Percentiles rank a stretch among this genome's conserved stretches.
phyloP scores from a whole-genome alignment of 1,140 invertebrate species.

The Nymphalis io region DNA sequence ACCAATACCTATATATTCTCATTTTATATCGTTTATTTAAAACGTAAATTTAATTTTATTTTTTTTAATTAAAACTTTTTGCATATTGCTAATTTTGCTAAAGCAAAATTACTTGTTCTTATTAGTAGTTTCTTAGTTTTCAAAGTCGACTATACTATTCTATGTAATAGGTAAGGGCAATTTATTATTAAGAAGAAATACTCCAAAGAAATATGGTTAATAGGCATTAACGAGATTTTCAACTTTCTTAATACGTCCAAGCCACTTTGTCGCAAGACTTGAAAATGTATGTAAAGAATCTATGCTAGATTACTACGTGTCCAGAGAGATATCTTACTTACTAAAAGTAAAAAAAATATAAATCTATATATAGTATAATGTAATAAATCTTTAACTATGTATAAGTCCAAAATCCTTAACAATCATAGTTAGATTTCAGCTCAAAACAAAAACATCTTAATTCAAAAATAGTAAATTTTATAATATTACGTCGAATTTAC shows the following conservation, averaged over 20 bases:
- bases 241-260: constrained; percentile 59
- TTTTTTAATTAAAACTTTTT: too few relatives aligned
- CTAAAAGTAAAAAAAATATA: constrained; percentile 3
- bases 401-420: not conserved
- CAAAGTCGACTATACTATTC: constrained; percentile 49
- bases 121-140: too few relatives aligned
- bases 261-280: constrained; percentile 20
- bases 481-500: not conserved
- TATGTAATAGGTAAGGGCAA: constrained; percentile 45
- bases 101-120: constrained; percentile 27
- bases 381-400: not conserved
- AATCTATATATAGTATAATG: too few relatives aligned
- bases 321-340: constrained; percentile 22
- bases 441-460: not conserved
- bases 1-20: too few relatives aligned
- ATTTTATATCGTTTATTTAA: too few relatives aligned
- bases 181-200: constrained; percentile 49
- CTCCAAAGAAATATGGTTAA: constrained; percentile 54
- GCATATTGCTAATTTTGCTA: constrained; percentile 17
- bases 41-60: too few relatives aligned
- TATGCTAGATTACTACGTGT: constrained; percentile 26
- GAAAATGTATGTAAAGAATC: constrained; percentile 26
- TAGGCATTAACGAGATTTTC: constrained; percentile 43
- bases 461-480: not conserved
- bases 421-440: not conserved